These are phyloP conservation scores for Temnothorax ravouxi DNA, from an alignment of 2,888 invertebrate genomes.

Conservation along the genomic window DNA sequence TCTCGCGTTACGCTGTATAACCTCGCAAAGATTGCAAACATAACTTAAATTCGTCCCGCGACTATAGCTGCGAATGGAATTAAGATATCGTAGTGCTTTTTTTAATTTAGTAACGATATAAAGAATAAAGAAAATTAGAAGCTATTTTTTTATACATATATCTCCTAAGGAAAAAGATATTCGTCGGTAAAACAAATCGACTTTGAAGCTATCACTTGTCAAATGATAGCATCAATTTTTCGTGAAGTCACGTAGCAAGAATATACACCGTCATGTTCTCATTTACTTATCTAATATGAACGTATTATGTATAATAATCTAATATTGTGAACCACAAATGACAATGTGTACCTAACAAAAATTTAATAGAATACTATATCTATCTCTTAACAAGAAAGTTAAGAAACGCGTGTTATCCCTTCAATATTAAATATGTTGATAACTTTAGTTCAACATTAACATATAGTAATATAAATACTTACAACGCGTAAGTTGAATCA, in stretches of 20 bases:
- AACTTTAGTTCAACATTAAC: background rate
- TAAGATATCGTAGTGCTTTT: background rate
- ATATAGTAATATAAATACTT: background rate
- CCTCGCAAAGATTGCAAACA: conserved; percentile 8
- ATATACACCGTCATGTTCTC: background rate
- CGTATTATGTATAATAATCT: background rate
- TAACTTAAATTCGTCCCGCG: conserved; percentile 17
- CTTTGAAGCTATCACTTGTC: conserved; percentile 7
- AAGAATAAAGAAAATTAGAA: conserved; percentile 3
- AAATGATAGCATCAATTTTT: conserved; percentile 3
- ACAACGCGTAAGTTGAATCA: background rate
- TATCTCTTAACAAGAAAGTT: background rate
- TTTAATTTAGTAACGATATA: conserved; percentile 6
- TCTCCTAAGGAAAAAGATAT: background rate
- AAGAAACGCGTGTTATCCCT: background rate
- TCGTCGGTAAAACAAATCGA: conserved; percentile 13
- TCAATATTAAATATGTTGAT: conserved; percentile 8
- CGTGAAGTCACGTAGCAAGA: background rate
- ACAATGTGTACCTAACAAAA: background rate
- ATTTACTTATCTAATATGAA: conserved; percentile 3
- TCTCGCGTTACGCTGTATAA: conserved; percentile 10
- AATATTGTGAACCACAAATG: background rate
- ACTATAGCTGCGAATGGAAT: background rate
- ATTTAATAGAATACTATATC: background rate
- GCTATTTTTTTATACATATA: background rate